Evolutionary conservation across 2,888 invertebrate genomes (phyloP), one percentile per base, ranked within the genome.

Genomic region (Zele albiditarsus): DNA sequence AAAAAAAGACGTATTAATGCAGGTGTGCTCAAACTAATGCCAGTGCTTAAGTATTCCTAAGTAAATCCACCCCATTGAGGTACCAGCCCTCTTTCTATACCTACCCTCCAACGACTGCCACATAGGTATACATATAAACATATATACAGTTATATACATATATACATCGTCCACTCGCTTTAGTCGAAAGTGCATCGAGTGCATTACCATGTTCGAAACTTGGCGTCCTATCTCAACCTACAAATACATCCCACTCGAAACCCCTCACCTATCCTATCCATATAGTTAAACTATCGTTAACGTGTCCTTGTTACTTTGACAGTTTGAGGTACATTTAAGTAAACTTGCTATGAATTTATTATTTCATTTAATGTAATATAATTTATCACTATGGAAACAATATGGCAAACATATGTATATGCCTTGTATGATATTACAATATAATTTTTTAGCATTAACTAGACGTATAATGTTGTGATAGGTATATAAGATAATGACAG

Each of bases 141-240:
- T 38, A 38, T 46, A 42, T 1, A 42, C 1, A 42, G 2, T 14
- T 14, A 42, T 42, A 42, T 42, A 42, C 2, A 42, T 42, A 12
- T 42, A 46, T 46, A 46, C 16, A 46, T 46, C 77, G 74, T 78
- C 76, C 67, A 71, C 76, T 75, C 63, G 67, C 77, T 76, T 68
- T 77, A 69, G 67, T 73, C 74, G 73, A 68, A 77, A 79, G 79
- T 78, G 79, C 84, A 83, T 85, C 85, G 82, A 85, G 85, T 85
- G 85, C 85, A 85, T 84, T 85, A 85, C 80, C 84, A 83, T 85
- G 84, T 85, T 85, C 83, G 80, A 80, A 84, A 85, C 84, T 84
- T 84, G 81, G 81, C 82, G 81, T 82, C 80, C 78, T 81, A 81
- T 81, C 81, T 82, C 66, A 67, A 66, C 67, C 70, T 74, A 38